Conservation (phyloP, 2,888 invertebrate species). For the Drosophila algonquin region DNA sequence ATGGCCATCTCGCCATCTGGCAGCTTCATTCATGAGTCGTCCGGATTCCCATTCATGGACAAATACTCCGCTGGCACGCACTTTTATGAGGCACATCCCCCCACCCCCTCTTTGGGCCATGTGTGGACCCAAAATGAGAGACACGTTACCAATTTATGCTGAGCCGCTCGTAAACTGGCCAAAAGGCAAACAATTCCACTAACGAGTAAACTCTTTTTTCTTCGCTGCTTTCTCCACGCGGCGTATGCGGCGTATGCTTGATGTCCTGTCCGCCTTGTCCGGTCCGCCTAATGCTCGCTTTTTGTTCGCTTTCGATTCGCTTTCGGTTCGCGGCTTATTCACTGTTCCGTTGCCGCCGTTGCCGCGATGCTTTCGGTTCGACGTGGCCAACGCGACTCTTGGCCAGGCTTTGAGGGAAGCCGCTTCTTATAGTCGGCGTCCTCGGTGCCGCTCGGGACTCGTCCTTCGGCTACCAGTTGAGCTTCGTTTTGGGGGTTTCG, state of each 20-base stretch:
- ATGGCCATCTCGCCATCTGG: constrained; percentile 1
- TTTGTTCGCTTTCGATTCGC: neutral
- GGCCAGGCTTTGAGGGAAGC: constrained; percentile 45
- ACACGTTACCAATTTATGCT: constrained; percentile 55
- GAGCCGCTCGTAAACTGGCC: constrained; percentile 48
- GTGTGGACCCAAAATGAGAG: constrained; percentile 13
- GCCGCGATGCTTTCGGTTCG: constrained; percentile 56
- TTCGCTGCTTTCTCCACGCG: constrained; percentile 25
- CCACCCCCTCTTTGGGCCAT: neutral
- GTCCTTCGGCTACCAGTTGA: constrained; percentile 35
- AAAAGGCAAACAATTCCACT: constrained; percentile 58
- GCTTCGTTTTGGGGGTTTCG: constrained; percentile 38
- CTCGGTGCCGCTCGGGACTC: constrained; percentile 7
- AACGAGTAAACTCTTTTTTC: constrained; percentile 58
- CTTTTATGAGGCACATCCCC: constrained; percentile 59
- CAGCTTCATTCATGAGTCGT: constrained; percentile 63
- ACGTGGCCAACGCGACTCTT: constrained; percentile 74
- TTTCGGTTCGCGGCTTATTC: neutral
- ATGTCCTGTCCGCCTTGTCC: constrained; percentile 41
- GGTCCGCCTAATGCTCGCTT: constrained; percentile 8
- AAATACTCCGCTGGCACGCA: constrained; percentile 63
- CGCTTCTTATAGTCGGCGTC: constrained; percentile 64
- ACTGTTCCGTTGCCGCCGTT: constrained; percentile 3
- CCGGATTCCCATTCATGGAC: constrained; percentile 60
- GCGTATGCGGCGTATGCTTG: constrained; percentile 66